Conservation (phyloP, 1,140 invertebrate species). For the Yoshiicerus persimilis region DNA sequence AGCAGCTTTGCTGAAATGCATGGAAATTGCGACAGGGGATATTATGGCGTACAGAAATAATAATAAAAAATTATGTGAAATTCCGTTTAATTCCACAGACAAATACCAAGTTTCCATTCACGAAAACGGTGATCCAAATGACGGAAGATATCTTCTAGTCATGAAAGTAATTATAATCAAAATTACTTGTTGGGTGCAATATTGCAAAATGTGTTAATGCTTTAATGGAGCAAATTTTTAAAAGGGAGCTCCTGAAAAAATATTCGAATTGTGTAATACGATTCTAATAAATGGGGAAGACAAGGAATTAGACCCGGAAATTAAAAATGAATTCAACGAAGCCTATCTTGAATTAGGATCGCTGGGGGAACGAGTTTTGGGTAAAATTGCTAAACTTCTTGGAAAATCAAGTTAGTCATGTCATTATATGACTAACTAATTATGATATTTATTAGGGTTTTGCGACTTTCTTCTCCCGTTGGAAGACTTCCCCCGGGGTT, state of each 20-base stretch:
- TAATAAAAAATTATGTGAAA: constrained; percentile 76
- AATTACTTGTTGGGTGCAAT: neutral
- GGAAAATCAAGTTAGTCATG: neutral
- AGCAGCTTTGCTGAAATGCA: constrained; percentile 75
- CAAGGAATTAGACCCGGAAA: constrained; percentile 61
- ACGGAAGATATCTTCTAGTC: constrained; percentile 40
- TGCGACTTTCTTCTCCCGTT: constrained; percentile 60
- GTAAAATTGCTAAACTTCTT: neutral
- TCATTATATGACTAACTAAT: neutral
- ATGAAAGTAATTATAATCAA: constrained; percentile 51
- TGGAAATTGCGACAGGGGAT: constrained; percentile 67
- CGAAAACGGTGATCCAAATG: constrained; percentile 59
- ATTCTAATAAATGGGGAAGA: constrained; percentile 71
- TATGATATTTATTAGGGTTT: constrained; percentile 55
- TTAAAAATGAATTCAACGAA: constrained; percentile 66
- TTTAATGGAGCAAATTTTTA: neutral
- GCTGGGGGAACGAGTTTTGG: constrained; percentile 63
- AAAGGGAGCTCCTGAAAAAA: constrained; percentile 87
- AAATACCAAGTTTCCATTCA: constrained; percentile 81
- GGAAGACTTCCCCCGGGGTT: constrained; percentile 59
- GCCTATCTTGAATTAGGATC: constrained; percentile 78
- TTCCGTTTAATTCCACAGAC: constrained; percentile 83
- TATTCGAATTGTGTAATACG: constrained; percentile 73
- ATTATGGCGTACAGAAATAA: constrained; percentile 60
- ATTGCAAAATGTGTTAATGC: neutral